Base-by-base conservation (phyloP, 2,113 vertebrate species). In the Rhipidura dahli region DNA sequence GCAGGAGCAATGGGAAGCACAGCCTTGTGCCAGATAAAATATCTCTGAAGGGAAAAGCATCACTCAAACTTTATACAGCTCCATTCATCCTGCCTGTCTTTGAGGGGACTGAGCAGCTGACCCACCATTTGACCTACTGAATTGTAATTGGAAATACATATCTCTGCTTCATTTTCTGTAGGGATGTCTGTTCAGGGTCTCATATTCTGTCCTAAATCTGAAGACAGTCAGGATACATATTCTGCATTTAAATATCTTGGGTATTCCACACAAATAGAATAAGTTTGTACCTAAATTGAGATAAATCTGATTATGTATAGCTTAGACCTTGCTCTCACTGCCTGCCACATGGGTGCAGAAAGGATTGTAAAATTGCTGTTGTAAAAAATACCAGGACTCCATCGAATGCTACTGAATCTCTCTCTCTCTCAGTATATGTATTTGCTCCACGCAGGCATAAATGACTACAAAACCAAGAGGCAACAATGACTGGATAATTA, bases 71-170 rank as follows among this genome's bases (percentile, higher is more conserved):
- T 94, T 75, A 68, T 23, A 75, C 76, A 35, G 83, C 33, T 81
- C 56, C 83, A 90, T 94, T 93, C 57, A 89, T 93, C 77, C 87
- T 2, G 0, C 44, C 57, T 91, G 87, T 49, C 84, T 96, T 84
- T 85, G 84, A 96, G 70, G 37, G 63, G 70, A 85, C 75, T 42
- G 69, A 93, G 83, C 19, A 85, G 61, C 84, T 89, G 94, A 91
- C 88, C 82, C 84, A 83, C 8, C 57, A 72, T 86, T 84, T 94
- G 76, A 89, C 60, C 90, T 86, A 42, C 79, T 82, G 80, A 93
- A 83, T 71, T 90, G 68, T 75, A 95, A 95, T 39, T 87, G 73
- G 81, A 93, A 94, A 96, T 68, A 77, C 21, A 40, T 56, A 72
- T 71, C 40, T 66, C 26, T 42, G 28, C 61, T 92, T 87, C 64